phyloP scores from a whole-genome alignment of 2,113 vertebrate species.

The Redunca redunca region DNA sequence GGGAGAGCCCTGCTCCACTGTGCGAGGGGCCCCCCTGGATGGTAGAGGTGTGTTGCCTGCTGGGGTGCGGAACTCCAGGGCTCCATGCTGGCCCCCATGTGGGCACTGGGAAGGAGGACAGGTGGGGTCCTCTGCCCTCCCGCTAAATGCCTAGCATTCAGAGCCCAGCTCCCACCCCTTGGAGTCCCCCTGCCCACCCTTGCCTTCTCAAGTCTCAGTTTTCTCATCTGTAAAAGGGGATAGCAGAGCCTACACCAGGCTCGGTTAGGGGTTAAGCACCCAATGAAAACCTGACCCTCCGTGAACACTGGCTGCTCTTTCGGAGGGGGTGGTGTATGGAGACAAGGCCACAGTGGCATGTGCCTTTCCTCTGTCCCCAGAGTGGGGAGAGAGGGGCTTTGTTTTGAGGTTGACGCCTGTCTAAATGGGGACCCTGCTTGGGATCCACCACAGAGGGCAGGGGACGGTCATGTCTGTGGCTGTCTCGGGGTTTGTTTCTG shows the following conservation, averaged over 20 bases:
- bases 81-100: not conserved
- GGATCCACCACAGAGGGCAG: not conserved
- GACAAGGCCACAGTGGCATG: not conserved
- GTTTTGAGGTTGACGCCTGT: not conserved
- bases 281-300: not conserved
- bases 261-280: fast-evolving
- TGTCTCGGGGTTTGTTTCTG: not conserved
- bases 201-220: not conserved
- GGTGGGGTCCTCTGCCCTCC: too few relatives aligned
- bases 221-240: not conserved
- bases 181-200: not conserved
- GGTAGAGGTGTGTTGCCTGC: too few relatives aligned
- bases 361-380: fast-evolving
- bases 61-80: not conserved
- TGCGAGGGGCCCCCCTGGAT: too few relatives aligned
- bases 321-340: not conserved
- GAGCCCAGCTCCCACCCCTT: not conserved
- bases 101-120: not conserved
- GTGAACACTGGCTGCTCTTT: not conserved
- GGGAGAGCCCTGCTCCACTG: not conserved
- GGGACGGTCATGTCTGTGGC: fast-evolving
- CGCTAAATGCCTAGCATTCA: fast-evolving
- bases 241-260: not conserved
- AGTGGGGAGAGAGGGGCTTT: not conserved
- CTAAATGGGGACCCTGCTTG: not conserved